A percentile compares a stretch with the other conserved stretches of the same genome.
Evolutionary conservation across 1,140 invertebrate species (phyloP).

Genomic region (Platorchestia sp.): DNA sequence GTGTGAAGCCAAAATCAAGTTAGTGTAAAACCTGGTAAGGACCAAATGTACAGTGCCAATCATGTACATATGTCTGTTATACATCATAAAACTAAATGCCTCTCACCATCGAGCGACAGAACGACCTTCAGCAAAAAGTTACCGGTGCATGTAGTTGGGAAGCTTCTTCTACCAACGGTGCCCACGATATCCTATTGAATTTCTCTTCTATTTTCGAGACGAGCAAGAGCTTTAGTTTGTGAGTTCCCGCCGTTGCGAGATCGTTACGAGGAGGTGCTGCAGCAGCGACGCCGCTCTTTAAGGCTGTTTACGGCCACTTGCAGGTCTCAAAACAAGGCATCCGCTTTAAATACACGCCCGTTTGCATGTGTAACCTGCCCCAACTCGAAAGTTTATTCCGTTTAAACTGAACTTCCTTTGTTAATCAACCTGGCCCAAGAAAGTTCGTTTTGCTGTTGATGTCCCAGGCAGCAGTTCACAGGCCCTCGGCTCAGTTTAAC

Average conservation of each 20-base stretch:
- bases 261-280: conserved; percentile 5
- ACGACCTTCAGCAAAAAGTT: neutral
- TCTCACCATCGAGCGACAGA: neutral
- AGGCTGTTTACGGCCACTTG: conserved; percentile 8
- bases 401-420: neutral
- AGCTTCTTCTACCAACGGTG: neutral
- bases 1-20: neutral
- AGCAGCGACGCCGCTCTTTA: conserved; percentile 23
- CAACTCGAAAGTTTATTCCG: neutral
- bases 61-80: neutral
- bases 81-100: neutral
- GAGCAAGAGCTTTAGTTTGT: neutral
- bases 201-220: neutral
- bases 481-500: conserved; percentile 11
- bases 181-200: neutral
- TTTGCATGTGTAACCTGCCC: neutral
- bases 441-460: neutral
- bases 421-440: conserved; percentile 14
- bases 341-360: neutral
- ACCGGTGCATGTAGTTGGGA: neutral
- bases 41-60: neutral
- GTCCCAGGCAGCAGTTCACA: neutral
- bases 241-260: neutral
- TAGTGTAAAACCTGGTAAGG: neutral
- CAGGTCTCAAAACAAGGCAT: conserved; percentile 40